phyloP scores from a whole-genome alignment of 1,140 invertebrate genomes.

The Dryas iulia region DNA sequence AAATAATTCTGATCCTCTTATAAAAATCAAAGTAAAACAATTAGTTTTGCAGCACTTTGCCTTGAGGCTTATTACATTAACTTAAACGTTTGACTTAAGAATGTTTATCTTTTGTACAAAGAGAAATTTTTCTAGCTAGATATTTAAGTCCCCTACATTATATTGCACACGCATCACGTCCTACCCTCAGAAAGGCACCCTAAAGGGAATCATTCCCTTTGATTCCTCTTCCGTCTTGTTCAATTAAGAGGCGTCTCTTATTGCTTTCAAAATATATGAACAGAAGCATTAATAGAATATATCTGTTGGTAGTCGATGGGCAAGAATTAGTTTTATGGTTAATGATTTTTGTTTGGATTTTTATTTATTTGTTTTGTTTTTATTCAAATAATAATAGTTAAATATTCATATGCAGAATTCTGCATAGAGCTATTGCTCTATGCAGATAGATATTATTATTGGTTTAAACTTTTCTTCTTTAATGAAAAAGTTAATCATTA shows the following conservation, averaged over 20 bases:
- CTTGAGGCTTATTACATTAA: constrained; percentile 1
- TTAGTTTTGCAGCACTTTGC: background rate
- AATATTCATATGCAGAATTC: too few species aligned
- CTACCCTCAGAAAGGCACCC: constrained; percentile 58
- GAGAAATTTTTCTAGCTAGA: constrained; percentile 33
- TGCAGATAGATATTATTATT: too few species aligned
- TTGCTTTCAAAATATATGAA: constrained; percentile 30
- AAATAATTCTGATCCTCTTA: background rate
- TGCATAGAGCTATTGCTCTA: too few species aligned
- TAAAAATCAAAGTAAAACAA: background rate
- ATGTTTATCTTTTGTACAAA: constrained; percentile 17
- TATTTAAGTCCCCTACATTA: constrained; percentile 58
- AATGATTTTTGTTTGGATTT: background rate
- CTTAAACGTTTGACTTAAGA: constrained; percentile 3
- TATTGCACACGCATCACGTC: constrained; percentile 66
- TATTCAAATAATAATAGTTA: too few species aligned
- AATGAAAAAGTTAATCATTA: too few species aligned
- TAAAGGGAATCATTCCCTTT: constrained; percentile 77
- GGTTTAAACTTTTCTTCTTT: too few species aligned
- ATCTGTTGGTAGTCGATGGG: constrained; percentile 3
- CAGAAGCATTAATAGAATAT: constrained; percentile 10
- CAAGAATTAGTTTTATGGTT: background rate
- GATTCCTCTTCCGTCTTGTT: constrained; percentile 75
- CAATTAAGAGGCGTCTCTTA: constrained; percentile 75
- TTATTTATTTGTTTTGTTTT: too few species aligned